Base-by-base conservation (phyloP, 2,113 vertebrate genomes). In the Desmodus rotundus region DNA sequence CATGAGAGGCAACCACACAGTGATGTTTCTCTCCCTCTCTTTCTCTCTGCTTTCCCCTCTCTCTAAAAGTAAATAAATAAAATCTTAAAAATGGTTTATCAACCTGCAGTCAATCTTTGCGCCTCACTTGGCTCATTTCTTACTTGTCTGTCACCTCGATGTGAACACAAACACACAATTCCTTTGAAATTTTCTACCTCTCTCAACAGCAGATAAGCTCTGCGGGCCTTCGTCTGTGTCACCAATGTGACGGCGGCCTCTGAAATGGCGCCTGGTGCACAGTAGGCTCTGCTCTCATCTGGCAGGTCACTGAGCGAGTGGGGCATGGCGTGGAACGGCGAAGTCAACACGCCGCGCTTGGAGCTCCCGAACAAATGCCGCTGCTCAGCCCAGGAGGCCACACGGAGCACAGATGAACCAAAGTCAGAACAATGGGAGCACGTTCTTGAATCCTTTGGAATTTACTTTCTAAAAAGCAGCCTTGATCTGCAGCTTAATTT, bases 401-500 rank as follows among this genome's bases (percentile, higher is more conserved):
- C 33, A 47, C 31, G 74, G 67, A 78, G 82, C 8, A 7, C 28
- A 47, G n/a, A 61, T 36, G 10, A 81, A 63, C 54, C 8, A 10
- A 24, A 45, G 45, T 4, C 7, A 74, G 13, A 54, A 4, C 33
- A n/a, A 41, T 17, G 33, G 31, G 38, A 91, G 9, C 24, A 45
- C 52, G 72, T 52, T 2, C 4, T 82, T 15, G 17, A 85, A 43
- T 78, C 50, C 5, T 89, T 74, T 63, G 6, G 8, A n/a, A 77
- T 24, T 56, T 89, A 33, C 31, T 78, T 47, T 38, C 77, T 41
- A 20, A 50, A 65, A 73, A 17, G 38, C 7, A 88, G 38, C n/a
- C 8, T 82, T 92, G 20, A 67, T 65, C 54, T 94, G 28, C 68
- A 85, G 36, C 11, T 94, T 92, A 83, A 63, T 67, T 77, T 61